These are phyloP conservation scores for Carassius carassius DNA, from an alignment of 2,113 vertebrate genomes.

Conservation along the genomic window DNA sequence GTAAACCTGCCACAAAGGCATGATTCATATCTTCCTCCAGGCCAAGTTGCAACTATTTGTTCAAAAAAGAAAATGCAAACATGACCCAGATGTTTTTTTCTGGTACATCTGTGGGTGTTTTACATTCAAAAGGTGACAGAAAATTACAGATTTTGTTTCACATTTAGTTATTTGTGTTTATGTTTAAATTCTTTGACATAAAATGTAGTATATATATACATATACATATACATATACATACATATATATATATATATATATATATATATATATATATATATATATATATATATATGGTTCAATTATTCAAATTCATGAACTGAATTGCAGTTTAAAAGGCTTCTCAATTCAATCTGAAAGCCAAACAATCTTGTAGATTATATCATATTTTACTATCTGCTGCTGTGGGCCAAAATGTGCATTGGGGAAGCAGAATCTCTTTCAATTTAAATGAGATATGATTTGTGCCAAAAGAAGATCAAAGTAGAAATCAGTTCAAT, in stretches of 20 bases:
- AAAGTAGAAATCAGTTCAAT: background rate
- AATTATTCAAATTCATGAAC: background rate
- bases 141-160: background rate
- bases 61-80: too few relatives aligned
- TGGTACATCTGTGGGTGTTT: too few relatives aligned
- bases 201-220: too few relatives aligned
- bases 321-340: background rate
- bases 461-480: slow-evolving; percentile 1
- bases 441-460: background rate
- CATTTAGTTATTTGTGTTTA: too few relatives aligned
- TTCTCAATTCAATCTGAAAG: background rate
- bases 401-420: background rate
- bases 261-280: too few relatives aligned
- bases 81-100: too few relatives aligned
- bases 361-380: background rate
- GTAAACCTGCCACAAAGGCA: background rate
- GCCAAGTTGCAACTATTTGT: too few relatives aligned
- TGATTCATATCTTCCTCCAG: background rate
- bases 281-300: too few relatives aligned
- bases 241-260: too few relatives aligned
- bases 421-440: background rate
- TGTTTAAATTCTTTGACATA: too few relatives aligned
- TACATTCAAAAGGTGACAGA: too few relatives aligned
- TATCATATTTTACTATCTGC: background rate
- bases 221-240: too few relatives aligned